Conservation (phyloP, 1,140 invertebrate species). For the Macrosteles quadrilineatus region DNA sequence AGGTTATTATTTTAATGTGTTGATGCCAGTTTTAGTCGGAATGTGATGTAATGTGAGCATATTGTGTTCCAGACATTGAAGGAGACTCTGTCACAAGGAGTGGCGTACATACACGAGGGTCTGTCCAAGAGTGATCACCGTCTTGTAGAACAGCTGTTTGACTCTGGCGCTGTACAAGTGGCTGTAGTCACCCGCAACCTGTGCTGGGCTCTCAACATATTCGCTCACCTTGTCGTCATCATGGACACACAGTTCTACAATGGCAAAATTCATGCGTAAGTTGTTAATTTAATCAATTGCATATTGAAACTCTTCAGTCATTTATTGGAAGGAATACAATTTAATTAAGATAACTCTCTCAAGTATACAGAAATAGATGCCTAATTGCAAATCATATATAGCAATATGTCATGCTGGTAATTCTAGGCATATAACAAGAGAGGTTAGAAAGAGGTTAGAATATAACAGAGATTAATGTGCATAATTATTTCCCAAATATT, state of each 20-base stretch:
- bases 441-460: too few species aligned
- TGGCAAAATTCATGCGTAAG: slow-evolving; percentile 69
- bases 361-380: too few species aligned
- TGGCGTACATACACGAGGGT: slow-evolving; percentile 97
- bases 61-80: slow-evolving; percentile 65
- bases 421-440: too few species aligned
- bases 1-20: too few species aligned
- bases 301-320: neutral
- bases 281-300: neutral
- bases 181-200: slow-evolving; percentile 89
- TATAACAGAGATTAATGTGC: too few species aligned
- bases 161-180: slow-evolving; percentile 91
- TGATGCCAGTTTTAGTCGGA: neutral
- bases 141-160: slow-evolving; percentile 91
- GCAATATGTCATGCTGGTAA: too few species aligned
- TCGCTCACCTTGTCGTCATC: slow-evolving; percentile 90
- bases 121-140: slow-evolving; percentile 78
- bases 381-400: too few species aligned
- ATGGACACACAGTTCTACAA: slow-evolving; percentile 99
- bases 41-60: too few species aligned
- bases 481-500: too few species aligned
- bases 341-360: too few species aligned
- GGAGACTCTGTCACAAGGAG: slow-evolving; percentile 88
- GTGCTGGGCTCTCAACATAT: slow-evolving; percentile 88
- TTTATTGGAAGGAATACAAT: neutral